phyloP scores from a whole-genome alignment of 2,888 invertebrate species.

The Silvanus unidentatus region DNA sequence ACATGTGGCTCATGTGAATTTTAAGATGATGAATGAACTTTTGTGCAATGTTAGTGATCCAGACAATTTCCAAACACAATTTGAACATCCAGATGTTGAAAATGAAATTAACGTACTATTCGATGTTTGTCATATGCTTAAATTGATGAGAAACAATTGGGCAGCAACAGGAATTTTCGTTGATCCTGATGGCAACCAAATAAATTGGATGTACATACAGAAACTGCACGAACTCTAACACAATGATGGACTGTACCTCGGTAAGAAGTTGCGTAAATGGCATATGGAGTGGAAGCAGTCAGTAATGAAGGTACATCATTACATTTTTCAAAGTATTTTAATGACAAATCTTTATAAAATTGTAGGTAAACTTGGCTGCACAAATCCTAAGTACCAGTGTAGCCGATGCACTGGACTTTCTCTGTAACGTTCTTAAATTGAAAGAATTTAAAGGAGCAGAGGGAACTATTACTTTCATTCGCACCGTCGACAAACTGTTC shows the following conservation, averaged over 20 bases:
- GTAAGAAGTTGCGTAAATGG: not conserved
- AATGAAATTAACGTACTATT: no score
- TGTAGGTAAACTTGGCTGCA: slow-evolving; percentile 11
- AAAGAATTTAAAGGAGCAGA: slow-evolving; percentile 8
- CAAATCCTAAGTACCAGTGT: slow-evolving; percentile 16
- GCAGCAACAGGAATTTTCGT: not conserved
- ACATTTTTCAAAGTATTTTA: no score
- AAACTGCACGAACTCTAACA: not conserved
- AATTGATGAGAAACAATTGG: no score
- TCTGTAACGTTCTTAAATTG: not conserved
- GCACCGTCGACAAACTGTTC: slow-evolving; percentile 24
- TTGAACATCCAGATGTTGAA: no score
- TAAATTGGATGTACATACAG: not conserved
- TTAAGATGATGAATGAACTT: no score
- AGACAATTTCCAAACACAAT: no score
- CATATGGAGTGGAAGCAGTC: slow-evolving; percentile 6
- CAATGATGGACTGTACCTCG: not conserved
- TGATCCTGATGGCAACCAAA: not conserved
- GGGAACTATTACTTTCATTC: slow-evolving; percentile 14
- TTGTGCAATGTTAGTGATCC: no score
- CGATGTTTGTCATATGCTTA: no score
- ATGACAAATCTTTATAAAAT: not conserved
- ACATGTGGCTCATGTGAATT: no score
- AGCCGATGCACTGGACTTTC: slow-evolving; percentile 14
- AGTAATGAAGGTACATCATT: slow-evolving; percentile 7